These are phyloP conservation scores for Drosophila biarmipes DNA, from an alignment of 1,140 invertebrate genomes.

Conservation along the genomic window DNA sequence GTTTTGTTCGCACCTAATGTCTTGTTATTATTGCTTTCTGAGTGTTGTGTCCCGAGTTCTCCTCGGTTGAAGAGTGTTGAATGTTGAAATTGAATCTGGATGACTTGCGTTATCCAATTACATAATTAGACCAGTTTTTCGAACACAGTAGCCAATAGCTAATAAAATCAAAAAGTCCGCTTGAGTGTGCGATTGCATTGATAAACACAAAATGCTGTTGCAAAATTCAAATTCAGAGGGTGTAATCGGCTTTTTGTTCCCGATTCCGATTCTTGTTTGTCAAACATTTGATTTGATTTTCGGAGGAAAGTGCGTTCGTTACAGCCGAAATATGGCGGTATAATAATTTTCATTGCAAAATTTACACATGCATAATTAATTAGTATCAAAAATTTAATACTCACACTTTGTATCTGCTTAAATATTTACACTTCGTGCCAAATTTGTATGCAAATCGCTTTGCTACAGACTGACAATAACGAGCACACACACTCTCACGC, in stretches of 20 bases:
- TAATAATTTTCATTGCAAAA: constrained; percentile 82
- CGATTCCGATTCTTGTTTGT: constrained; percentile 47
- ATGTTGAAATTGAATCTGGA: too few relatives aligned
- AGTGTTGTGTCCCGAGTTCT: constrained; percentile 11
- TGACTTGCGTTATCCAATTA: constrained; percentile 48
- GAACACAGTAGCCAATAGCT: constrained; percentile 9
- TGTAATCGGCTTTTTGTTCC: background rate
- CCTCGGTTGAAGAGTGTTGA: too few relatives aligned
- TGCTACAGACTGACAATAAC: constrained; percentile 82
- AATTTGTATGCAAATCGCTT: constrained; percentile 84
- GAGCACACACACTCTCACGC: constrained; percentile 38
- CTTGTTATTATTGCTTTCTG: constrained; percentile 52
- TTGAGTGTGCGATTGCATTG: background rate
- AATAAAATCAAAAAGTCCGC: constrained; percentile 16
- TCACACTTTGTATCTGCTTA: constrained; percentile 83
- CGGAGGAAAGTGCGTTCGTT: constrained; percentile 21
- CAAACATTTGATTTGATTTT: constrained; percentile 56
- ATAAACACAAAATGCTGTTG: constrained; percentile 3
- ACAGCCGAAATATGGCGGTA: constrained; percentile 71
- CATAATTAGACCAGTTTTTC: constrained; percentile 58
- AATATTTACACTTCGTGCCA: constrained; percentile 84
- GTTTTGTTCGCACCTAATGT: constrained; percentile 56
- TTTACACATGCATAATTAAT: constrained; percentile 84
- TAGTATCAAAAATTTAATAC: constrained; percentile 84
- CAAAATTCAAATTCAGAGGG: background rate